Evolutionary conservation across 2,113 vertebrate genomes (phyloP).

Genomic region (Microtus oregoni): DNA sequence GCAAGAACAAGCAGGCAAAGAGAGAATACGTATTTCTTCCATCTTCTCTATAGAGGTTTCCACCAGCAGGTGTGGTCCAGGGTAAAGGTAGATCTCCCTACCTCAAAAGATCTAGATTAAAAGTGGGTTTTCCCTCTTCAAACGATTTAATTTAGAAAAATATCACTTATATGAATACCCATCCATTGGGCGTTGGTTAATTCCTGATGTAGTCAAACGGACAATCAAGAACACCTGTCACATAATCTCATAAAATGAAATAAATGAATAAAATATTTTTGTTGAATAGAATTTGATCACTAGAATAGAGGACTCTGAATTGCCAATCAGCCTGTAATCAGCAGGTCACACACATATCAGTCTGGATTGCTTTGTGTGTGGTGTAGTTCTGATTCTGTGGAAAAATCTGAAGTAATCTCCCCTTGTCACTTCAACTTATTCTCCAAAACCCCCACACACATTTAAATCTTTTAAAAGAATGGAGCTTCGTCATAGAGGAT

Average conservation of each 20-base stretch:
- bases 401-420: background rate
- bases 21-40: background rate
- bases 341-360: slow-evolving; percentile 52
- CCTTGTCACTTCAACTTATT: slow-evolving; percentile 23
- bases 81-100: background rate
- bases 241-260: background rate
- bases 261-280: background rate
- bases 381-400: slow-evolving; percentile 15
- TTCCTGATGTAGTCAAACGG: background rate
- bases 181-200: background rate
- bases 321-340: slow-evolving; percentile 41
- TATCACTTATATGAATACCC: background rate
- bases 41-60: background rate
- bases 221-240: background rate
- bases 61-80: background rate
- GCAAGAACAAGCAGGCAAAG: background rate
- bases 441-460: background rate
- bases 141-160: background rate
- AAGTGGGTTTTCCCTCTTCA: background rate
- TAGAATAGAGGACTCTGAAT: slow-evolving; percentile 1
- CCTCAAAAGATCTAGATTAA: background rate
- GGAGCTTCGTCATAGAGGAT: background rate
- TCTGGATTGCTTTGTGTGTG: background rate
- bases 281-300: background rate
- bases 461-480: slow-evolving; percentile 23